Percentiles rank a stretch among this genome's conserved stretches.
Conservation (phyloP, 2,888 invertebrate species). For the Xanthorhoe designata region DNA sequence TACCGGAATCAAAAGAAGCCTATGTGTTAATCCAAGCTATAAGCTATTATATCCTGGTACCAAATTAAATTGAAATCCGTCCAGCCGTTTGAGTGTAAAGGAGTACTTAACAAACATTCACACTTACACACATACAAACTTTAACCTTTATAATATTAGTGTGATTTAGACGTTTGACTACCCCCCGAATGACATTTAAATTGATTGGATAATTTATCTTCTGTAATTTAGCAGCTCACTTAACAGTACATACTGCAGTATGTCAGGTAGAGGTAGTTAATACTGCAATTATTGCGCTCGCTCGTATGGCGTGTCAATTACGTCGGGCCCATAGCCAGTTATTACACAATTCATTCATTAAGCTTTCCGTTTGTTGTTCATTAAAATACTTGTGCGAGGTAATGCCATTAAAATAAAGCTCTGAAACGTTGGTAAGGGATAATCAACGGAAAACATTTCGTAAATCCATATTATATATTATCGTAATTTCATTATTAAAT, state of each 20-base stretch:
- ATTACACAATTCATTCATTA: constrained; percentile 7
- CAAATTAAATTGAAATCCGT: too few species aligned
- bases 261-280: constrained; percentile 26
- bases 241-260: constrained; percentile 12
- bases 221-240: constrained; percentile 20
- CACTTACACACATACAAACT: too few species aligned
- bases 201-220: background rate
- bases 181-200: too few species aligned
- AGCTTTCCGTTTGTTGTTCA: constrained; percentile 10
- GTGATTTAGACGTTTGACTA: too few species aligned
- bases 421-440: background rate
- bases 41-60: too few species aligned
- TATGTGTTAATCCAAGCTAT: too few species aligned
- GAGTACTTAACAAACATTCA: too few species aligned
- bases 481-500: too few species aligned
- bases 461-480: too few species aligned
- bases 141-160: too few species aligned
- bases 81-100: too few species aligned
- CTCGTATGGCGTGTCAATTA: constrained; percentile 27
- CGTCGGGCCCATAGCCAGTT: constrained; percentile 13
- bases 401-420: background rate
- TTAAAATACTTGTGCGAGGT: background rate
- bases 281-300: constrained; percentile 23
- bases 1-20: too few species aligned
- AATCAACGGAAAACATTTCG: background rate